Conservation (phyloP, 2,113 vertebrate species). For the Ovibos moschatus region DNA sequence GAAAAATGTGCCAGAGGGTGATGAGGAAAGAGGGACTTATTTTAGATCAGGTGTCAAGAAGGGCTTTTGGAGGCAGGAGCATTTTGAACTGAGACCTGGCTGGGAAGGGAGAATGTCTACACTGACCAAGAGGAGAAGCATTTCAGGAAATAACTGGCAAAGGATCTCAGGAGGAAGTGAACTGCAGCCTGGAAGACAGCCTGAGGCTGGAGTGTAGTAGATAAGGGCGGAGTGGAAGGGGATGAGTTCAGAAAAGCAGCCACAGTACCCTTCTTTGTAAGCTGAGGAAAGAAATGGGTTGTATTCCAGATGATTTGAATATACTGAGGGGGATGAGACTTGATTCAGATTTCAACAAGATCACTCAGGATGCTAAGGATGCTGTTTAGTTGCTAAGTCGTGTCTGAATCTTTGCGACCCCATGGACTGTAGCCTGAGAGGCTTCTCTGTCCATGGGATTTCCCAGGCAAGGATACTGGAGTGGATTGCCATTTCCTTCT, state of each 20-base stretch:
- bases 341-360: neutral
- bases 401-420: neutral
- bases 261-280: neutral
- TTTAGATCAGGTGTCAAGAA: neutral
- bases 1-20: neutral
- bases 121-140: neutral
- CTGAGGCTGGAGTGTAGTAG: fast-evolving
- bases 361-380: neutral
- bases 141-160: neutral
- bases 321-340: no score
- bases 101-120: neutral
- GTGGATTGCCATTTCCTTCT: neutral
- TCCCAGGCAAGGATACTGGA: neutral
- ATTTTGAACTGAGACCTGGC: neutral
- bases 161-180: neutral
- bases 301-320: neutral
- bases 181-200: neutral
- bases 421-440: neutral
- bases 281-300: neutral
- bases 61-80: neutral
- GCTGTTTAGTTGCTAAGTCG: neutral
- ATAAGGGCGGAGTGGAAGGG: neutral
- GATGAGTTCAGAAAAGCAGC: neutral
- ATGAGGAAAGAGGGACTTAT: neutral
- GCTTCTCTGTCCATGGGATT: neutral